phyloP scores from a whole-genome alignment of 2,888 invertebrate species.

The Diarsia mendica region DNA sequence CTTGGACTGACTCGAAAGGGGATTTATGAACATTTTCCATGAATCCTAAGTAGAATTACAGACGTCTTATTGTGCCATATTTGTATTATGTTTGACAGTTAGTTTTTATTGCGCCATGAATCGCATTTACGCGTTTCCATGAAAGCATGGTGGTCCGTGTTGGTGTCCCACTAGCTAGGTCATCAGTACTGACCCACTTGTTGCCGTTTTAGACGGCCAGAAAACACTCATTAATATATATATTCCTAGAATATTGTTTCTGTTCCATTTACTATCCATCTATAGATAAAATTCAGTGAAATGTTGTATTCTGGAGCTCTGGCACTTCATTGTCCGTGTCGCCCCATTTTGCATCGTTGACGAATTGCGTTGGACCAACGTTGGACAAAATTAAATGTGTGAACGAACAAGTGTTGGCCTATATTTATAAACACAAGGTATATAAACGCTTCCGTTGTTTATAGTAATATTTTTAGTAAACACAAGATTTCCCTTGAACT shows the following conservation, averaged over 20 bases:
- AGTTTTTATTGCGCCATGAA: slow-evolving; percentile 35
- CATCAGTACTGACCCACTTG: slow-evolving; percentile 64
- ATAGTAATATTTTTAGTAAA: slow-evolving; percentile 42
- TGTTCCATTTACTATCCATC: slow-evolving; percentile 72
- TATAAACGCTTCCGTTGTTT: slow-evolving; percentile 40
- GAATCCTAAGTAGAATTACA: slow-evolving; percentile 1
- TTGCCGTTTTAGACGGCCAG: slow-evolving; percentile 57
- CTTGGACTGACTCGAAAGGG: slow-evolving; percentile 1
- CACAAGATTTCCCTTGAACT: slow-evolving; percentile 65
- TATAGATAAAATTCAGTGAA: slow-evolving; percentile 69
- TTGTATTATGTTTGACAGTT: slow-evolving; percentile 22
- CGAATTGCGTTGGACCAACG: slow-evolving; percentile 45
- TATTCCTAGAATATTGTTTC: slow-evolving; percentile 71
- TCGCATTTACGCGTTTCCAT: slow-evolving; percentile 42
- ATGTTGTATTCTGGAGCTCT: slow-evolving; percentile 61
- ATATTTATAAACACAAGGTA: slow-evolving; percentile 20
- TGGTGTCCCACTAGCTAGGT: slow-evolving; percentile 41
- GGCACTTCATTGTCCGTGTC: slow-evolving; percentile 58
- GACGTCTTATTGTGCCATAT: slow-evolving; percentile 7
- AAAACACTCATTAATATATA: slow-evolving; percentile 72
- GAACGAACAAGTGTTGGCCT: slow-evolving; percentile 48
- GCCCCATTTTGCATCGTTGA: slow-evolving; percentile 55
- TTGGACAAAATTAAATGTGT: slow-evolving; percentile 45
- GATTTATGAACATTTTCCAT: background rate
- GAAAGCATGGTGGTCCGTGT: slow-evolving; percentile 51